Evolutionary conservation across 1,140 invertebrate species (phyloP).

Genomic region (Pseudobourletiella spinata): DNA sequence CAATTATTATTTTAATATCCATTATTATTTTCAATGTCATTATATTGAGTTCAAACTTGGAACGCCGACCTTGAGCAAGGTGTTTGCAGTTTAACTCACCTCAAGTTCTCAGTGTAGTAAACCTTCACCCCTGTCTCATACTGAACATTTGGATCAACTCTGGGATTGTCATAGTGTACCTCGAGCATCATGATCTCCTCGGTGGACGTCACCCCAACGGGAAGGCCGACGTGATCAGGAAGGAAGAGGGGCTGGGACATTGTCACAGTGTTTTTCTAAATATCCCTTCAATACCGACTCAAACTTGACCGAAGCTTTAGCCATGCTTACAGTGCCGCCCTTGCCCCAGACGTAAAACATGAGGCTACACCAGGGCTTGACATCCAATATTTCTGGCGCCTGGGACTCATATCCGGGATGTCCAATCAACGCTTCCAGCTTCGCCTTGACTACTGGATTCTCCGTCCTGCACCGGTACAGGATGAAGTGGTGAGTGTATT

Average conservation of each 20-base stretch:
- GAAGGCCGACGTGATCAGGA: slow-evolving; percentile 23
- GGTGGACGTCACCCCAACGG: slow-evolving; percentile 8
- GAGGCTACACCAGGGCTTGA: background rate
- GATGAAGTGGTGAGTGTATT: too few relatives aligned
- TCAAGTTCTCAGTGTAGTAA: slow-evolving; percentile 8
- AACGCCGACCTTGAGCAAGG: background rate
- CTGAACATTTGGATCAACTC: background rate
- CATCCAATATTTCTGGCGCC: background rate
- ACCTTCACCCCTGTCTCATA: slow-evolving; percentile 1
- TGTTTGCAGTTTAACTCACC: slow-evolving; percentile 3
- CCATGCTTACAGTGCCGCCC: background rate
- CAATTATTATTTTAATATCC: background rate
- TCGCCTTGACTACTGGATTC: too few relatives aligned
- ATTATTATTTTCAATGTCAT: background rate
- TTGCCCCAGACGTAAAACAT: slow-evolving; percentile 5
- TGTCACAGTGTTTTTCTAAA: background rate
- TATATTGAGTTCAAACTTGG: background rate
- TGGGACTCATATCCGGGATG: background rate
- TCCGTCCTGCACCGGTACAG: too few relatives aligned
- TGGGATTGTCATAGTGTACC: slow-evolving; percentile 26
- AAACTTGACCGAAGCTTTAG: background rate
- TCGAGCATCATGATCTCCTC: slow-evolving; percentile 18
- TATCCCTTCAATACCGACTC: background rate
- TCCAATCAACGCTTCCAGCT: too few relatives aligned
- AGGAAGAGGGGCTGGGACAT: background rate